Evolutionary conservation across 1,140 invertebrate species (phyloP).

Genomic region (Aleiodes sp.): DNA sequence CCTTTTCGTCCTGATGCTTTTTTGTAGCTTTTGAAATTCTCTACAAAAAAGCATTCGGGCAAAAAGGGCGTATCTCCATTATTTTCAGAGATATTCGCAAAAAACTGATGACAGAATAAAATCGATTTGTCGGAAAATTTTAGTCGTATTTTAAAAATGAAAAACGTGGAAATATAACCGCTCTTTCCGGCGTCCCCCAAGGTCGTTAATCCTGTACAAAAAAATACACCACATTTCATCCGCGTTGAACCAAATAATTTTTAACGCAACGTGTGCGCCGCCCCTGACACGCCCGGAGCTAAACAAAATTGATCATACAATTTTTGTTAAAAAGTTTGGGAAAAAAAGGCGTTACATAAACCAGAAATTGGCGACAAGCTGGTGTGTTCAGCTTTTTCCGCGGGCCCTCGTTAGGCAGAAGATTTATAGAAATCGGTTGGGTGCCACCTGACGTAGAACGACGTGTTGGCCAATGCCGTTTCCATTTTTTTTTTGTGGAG

Average conservation of each 20-base stretch:
- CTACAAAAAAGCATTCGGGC: no score
- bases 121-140: no score
- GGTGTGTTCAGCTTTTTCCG: background rate
- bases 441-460: slow-evolving; percentile 4
- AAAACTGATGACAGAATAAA: no score
- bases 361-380: background rate
- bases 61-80: no score
- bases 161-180: slow-evolving; percentile 15
- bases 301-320: slow-evolving; percentile 6
- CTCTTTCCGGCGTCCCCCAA: slow-evolving; percentile 13
- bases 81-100: no score
- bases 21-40: no score
- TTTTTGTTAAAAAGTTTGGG: background rate
- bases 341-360: background rate
- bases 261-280: slow-evolving; percentile 9
- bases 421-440: slow-evolving; percentile 9
- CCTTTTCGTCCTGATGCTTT: no score
- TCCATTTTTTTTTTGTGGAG: background rate
- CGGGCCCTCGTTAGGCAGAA: background rate
- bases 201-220: slow-evolving; percentile 21
- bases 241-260: slow-evolving; percentile 23
- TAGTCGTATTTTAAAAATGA: slow-evolving; percentile 22
- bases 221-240: slow-evolving; percentile 21
- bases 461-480: background rate
- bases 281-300: background rate